Evolutionary conservation across 1,140 invertebrate genomes (phyloP).

Genomic region (Drosophila albomicans): DNA sequence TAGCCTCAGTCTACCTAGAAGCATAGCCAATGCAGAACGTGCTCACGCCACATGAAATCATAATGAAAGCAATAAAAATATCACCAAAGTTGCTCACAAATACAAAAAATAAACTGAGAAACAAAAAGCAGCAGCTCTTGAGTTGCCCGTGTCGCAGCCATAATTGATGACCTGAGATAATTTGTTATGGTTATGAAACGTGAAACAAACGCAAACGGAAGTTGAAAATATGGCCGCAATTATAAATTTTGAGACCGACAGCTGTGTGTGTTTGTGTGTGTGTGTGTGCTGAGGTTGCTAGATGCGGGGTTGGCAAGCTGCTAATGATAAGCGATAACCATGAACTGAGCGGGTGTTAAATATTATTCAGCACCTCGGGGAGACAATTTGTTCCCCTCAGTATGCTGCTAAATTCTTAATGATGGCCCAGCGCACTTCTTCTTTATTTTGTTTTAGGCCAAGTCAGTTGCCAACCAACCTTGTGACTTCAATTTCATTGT

Average conservation of each 20-base stretch:
- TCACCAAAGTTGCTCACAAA: conserved; percentile 57
- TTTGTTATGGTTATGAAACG: conserved; percentile 75
- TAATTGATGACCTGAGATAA: conserved; percentile 82
- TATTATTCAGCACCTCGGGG: conserved; percentile 54
- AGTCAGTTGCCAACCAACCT: background rate
- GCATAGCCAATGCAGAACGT: conserved; percentile 52
- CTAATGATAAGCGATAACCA: conserved; percentile 57
- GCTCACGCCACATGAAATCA: conserved; percentile 73
- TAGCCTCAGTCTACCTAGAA: background rate
- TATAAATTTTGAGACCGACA: conserved; percentile 56
- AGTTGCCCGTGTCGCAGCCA: conserved; percentile 56
- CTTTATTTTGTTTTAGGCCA: background rate
- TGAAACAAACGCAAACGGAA: conserved; percentile 62
- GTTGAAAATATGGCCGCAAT: conserved; percentile 66
- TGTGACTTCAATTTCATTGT: background rate
- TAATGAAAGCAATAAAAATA: conserved; percentile 82
- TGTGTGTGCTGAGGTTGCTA: conserved; percentile 14
- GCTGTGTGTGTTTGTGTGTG: conserved; percentile 12
- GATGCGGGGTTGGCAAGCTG: conserved; percentile 12
- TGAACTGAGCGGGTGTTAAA: conserved; percentile 55
- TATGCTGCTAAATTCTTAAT: conserved; percentile 22
- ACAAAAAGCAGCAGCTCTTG: conserved; percentile 38
- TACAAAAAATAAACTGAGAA: conserved; percentile 18
- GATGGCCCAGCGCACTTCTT: conserved; percentile 2
- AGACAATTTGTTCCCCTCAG: conserved; percentile 38